Evolutionary conservation across 2,888 invertebrate species (phyloP), one percentile per base, ranked within the genome.

Genomic region (Troglohyphantes excavatus): DNA sequence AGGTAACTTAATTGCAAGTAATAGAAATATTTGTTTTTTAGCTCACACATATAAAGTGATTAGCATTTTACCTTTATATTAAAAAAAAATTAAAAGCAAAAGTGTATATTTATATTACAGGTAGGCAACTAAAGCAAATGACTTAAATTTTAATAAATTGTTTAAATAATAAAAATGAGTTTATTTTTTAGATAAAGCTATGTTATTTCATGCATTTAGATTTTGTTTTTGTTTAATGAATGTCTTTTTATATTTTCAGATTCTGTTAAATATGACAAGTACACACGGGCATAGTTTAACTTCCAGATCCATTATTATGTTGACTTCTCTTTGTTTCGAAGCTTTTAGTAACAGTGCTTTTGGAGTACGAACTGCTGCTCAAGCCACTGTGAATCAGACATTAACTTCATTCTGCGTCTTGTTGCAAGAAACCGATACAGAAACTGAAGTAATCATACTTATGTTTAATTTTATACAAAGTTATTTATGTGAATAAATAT

Each of bases 331-430:
- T 85, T 97, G 97, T 93, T 96, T 96, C 29, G 97, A 97, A 93
- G 97, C 97, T 29, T 96, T 96, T 93, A 96, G 96, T 91, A 95
- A 95, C 91, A 96, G 96, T 5, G 96, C 96, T 72, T 95, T 96
- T 90, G 97, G 96, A 73, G 96, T 97, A 2, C 95, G 96, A 91
- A 97, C 97, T 0, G 97, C 98, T 0, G 97, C 97, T 0, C 95
- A 97, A 92, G 98, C 98, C 0, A 97, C 98, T 0, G 97, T 98
- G 7, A 97, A 97, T 83, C 98, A 98, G 93, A 96, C 97, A 3
- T 94, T 98, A 43, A 95, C 97, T 70, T 97, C 97, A 0, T 97
- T 98, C 93, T 97, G 97, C 92, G 95, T 72, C 23, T 86, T 90
- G 67, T 61, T 92, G 13, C 91, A 96, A 96, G 96, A 96, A 93